Percentiles rank a stretch among this genome's conserved stretches.
phyloP scores from a whole-genome alignment of 2,888 invertebrate species.

The Watsonalla cultraria region DNA sequence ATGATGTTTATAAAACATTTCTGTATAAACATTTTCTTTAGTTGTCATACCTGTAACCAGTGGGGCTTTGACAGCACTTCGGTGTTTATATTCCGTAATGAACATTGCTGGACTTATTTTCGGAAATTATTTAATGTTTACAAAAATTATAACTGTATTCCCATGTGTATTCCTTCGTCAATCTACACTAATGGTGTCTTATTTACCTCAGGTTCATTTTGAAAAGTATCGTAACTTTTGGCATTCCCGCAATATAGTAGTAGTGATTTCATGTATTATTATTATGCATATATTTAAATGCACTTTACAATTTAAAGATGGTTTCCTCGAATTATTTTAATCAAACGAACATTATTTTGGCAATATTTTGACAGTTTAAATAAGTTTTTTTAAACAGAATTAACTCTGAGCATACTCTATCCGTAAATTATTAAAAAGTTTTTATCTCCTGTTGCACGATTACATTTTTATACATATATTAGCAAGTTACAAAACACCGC shows the following conservation, averaged over 20 bases:
- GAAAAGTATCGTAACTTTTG: constrained; percentile 37
- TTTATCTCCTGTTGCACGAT: neutral
- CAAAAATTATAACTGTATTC: constrained; percentile 10
- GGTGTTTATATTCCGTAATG: constrained; percentile 4
- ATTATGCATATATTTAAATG: neutral
- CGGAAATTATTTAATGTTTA: constrained; percentile 1
- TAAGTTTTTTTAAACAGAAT: too few species aligned
- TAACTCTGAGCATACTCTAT: neutral
- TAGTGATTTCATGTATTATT: neutral
- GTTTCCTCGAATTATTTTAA: too few species aligned
- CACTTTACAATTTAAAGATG: neutral
- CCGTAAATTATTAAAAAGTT: neutral
- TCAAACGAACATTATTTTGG: neutral
- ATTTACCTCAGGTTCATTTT: constrained; percentile 35
- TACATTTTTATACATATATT: too few species aligned
- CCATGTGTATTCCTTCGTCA: too few species aligned
- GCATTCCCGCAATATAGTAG: constrained; percentile 2
- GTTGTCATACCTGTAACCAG: constrained; percentile 30
- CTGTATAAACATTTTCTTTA: constrained; percentile 42
- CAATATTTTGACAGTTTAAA: neutral
- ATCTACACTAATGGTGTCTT: neutral
- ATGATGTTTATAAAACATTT: constrained; percentile 61
- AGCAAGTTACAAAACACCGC: too few species aligned
- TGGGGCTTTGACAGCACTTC: constrained; percentile 15
- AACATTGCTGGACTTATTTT: constrained; percentile 11